Base-by-base conservation (phyloP, 2,797 vertebrate species). In the Limosa lapponica region DNA sequence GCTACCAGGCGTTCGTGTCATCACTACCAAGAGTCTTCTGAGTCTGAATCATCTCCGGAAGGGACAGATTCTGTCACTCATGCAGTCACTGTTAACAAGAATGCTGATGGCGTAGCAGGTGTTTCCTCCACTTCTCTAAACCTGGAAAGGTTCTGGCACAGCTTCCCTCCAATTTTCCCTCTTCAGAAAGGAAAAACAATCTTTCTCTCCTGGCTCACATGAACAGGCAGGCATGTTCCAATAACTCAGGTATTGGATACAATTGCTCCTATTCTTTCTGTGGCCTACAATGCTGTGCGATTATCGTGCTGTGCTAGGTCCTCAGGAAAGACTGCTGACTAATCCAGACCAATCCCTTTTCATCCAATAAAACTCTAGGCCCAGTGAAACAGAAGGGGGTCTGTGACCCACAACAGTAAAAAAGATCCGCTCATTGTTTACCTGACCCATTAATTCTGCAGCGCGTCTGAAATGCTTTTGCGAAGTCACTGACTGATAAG, bases 21-120 rank as follows among this genome's bases (percentile, higher is more conserved):
- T 96, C 95, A 89, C 93, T 88, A 96, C 91, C 95, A 93, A 95
- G 95, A 97, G 93, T 95, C 96, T 97, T 96, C 93, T 92, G 89
- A 97, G 95, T 93, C 96, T 97, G 97, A 97, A 97, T 97, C 96
- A 97, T 97, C 96, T 96, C 97, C 91, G 90, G 96, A 97, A 97
- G 96, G 95, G 94, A 94, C 94, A 92, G 94, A 97, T 93, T 93
- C 95, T 97, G 96, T 95, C 94, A 95, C 94, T 92, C 90, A 74
- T 46, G 91, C 88, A 94, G 83, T 89, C 75, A 27, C 87, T 90
- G 94, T 84, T 97, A 95, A 92, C 96, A 95, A 92, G 96, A 97
- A 90, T 94, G 96, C 90, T 95, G 95, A 95, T 96, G 90, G 94
- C 11, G 11, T 96, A 95, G 95, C 96, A 97, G 96, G 94, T 97